phyloP scores from a whole-genome alignment of 2,888 invertebrate genomes.

The Melanchra persicariae region DNA sequence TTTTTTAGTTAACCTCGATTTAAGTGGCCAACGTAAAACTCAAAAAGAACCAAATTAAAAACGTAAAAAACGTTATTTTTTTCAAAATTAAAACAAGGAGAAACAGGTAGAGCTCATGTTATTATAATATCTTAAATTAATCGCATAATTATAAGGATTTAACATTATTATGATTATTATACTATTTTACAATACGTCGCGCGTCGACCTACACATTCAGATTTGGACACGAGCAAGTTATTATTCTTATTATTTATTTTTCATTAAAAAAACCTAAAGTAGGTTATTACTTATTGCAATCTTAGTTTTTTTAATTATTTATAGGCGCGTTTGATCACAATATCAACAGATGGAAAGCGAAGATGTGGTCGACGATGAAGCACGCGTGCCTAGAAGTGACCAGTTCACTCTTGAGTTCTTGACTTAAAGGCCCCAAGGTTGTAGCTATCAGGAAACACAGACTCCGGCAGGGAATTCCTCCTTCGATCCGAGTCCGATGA shows the following conservation, averaged over 20 bases:
- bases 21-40: not conserved
- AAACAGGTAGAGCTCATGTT: not conserved
- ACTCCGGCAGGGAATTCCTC: no score
- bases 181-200: slow-evolving; percentile 8
- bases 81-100: slow-evolving; percentile 3
- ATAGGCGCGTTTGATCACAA: no score
- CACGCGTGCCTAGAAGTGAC: no score
- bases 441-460: no score
- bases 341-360: no score
- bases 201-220: not conserved
- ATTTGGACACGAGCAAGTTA: not conserved
- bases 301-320: no score
- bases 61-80: not conserved
- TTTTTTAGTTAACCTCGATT: slow-evolving; percentile 10
- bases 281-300: no score
- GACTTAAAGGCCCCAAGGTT: no score
- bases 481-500: no score
- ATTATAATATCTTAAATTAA: not conserved
- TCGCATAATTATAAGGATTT: not conserved
- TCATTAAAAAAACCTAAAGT: no score
- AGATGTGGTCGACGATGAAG: no score
- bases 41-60: not conserved
- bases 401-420: no score
- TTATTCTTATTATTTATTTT: not conserved
- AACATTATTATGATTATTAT: not conserved